phyloP scores from a whole-genome alignment of 2,797 vertebrate species.

The Taeniopygia guttata region DNA sequence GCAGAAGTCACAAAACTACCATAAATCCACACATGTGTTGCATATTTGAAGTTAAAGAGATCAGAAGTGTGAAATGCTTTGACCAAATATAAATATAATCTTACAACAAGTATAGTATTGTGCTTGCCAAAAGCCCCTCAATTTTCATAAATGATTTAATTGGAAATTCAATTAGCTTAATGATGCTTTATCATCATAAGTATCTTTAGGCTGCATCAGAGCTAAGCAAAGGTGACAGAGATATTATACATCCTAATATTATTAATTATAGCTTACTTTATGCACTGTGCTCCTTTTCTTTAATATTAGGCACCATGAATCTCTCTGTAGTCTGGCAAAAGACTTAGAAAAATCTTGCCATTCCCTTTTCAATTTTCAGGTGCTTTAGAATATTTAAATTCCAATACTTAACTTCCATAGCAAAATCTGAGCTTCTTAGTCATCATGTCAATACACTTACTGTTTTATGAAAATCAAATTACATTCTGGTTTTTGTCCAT shows the following conservation, averaged over 20 bases:
- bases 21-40: neutral
- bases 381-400: neutral
- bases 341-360: neutral
- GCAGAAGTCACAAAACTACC: neutral
- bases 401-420: neutral
- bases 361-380: neutral
- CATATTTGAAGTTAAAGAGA: neutral
- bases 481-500: neutral
- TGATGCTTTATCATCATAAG: neutral
- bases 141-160: neutral
- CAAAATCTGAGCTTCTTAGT: neutral
- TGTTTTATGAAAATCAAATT: neutral
- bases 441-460: accelerated
- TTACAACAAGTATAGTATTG: neutral
- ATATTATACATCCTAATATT: neutral
- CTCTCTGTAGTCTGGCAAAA: neutral
- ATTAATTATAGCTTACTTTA: neutral
- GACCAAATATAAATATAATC: neutral
- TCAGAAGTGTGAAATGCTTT: neutral
- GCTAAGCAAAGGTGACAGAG: neutral
- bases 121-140: neutral
- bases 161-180: neutral
- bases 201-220: neutral
- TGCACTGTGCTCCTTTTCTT: neutral
- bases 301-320: neutral